phyloP scores from a whole-genome alignment of 2,113 vertebrate genomes.

The Myrmecophaga tridactyla region DNA sequence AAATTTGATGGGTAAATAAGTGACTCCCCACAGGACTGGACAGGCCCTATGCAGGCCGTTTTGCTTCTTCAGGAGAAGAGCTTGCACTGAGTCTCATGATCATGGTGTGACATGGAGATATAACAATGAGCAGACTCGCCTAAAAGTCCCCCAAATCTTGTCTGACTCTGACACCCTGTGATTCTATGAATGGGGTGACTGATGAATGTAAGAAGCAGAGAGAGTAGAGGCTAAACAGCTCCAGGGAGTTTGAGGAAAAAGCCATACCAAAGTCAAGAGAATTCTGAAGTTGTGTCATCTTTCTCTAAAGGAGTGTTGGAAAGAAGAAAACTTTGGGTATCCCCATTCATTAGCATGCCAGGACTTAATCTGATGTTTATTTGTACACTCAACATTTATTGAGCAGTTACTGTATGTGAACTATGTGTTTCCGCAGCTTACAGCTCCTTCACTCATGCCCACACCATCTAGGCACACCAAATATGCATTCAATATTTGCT shows the following conservation, averaged over 20 bases:
- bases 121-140: not conserved
- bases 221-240: slow-evolving; percentile 7
- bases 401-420: not conserved
- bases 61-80: slow-evolving; percentile 1
- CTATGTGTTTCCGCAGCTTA: not conserved
- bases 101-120: not conserved
- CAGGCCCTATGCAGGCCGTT: not conserved
- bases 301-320: not conserved
- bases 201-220: not conserved
- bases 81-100: not conserved
- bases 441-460: not conserved
- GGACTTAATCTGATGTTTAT: slow-evolving; percentile 3
- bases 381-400: slow-evolving; percentile 3
- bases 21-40: not conserved
- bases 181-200: not conserved
- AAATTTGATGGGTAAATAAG: not conserved
- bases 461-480: not conserved
- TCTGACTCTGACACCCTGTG: not conserved
- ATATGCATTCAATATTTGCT: not conserved
- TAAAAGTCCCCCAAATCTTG: not conserved
- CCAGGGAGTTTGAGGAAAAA: not conserved
- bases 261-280: not conserved
- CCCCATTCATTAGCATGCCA: not conserved
- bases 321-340: not conserved
- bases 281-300: slow-evolving; percentile 20